Conservation (phyloP, 2,888 invertebrate species). For the Drosophila greeni region DNA sequence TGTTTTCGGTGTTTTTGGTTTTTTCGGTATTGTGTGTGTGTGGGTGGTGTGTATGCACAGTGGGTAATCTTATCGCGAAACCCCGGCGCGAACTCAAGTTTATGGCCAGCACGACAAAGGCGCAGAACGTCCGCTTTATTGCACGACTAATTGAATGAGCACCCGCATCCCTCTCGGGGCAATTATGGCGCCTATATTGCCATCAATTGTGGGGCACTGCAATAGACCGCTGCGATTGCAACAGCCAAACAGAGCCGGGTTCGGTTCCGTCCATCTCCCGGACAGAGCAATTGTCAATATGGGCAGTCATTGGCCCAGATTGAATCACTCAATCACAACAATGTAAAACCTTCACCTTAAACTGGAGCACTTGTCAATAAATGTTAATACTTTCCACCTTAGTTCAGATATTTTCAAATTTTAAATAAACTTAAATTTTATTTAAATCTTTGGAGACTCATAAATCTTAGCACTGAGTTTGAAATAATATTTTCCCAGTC, state of each 20-base stretch:
- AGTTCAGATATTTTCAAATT: background rate
- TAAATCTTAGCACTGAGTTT: background rate
- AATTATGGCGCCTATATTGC: constrained; percentile 52
- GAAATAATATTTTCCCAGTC: background rate
- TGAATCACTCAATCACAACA: constrained; percentile 30
- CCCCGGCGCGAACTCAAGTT: constrained; percentile 58
- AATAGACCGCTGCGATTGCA: constrained; percentile 63
- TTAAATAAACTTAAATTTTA: background rate
- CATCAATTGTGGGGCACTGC: constrained; percentile 63
- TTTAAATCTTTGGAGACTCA: background rate
- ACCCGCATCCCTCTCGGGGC: constrained; percentile 9
- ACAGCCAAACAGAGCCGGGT: constrained; percentile 48
- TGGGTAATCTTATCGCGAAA: constrained; percentile 57
- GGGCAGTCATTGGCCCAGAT: constrained; percentile 12
- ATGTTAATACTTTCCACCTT: background rate
- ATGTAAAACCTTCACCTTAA: constrained; percentile 13
- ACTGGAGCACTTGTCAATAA: constrained; percentile 2
- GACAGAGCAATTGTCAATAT: constrained; percentile 47
- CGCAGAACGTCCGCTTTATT: constrained; percentile 63
- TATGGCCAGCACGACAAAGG: constrained; percentile 41
- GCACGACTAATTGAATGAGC: constrained; percentile 62
- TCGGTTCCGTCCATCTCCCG: constrained; percentile 37
- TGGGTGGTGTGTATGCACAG: constrained; percentile 19
- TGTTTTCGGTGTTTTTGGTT: constrained; percentile 25
- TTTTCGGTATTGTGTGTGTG: constrained; percentile 19